Percentiles rank a stretch among this genome's conserved stretches.
Evolutionary conservation across 37 sponge, comb jelly and placozoan genomes (phyloP).

Genomic region (Halichondria panicea): DNA sequence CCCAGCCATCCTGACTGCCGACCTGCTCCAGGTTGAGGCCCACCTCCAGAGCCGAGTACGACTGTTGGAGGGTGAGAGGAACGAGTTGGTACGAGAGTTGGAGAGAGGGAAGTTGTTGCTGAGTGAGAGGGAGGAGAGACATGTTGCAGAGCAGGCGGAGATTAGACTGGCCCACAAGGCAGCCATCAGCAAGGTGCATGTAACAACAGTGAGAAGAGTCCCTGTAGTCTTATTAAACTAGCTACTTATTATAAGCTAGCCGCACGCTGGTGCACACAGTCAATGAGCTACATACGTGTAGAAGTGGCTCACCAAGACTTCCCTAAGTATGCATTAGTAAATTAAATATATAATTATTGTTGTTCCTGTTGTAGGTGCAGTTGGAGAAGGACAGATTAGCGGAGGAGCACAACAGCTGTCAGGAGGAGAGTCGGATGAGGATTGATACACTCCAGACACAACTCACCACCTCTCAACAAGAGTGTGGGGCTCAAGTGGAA

Average conservation of each 20-base stretch:
- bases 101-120: constrained; percentile 1
- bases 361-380: constrained; percentile 16
- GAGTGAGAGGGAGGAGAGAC: background rate
- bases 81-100: constrained; percentile 8
- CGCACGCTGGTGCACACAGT: no score
- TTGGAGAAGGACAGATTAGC: background rate
- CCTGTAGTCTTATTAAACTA: no score
- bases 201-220: no score
- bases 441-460: background rate
- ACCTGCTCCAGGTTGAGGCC: constrained; percentile 28
- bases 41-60: constrained; percentile 36
- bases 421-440: background rate
- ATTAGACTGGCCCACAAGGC: background rate
- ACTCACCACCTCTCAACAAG: background rate
- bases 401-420: background rate
- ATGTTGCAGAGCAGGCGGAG: background rate
- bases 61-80: constrained; percentile 21
- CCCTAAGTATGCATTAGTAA: no score
- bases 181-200: no score
- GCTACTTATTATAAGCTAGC: no score
- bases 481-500: constrained; percentile 7
- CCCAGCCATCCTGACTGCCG: constrained; percentile 12
- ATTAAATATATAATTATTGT: no score
- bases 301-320: no score
- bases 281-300: no score